Base-by-base conservation (phyloP, 1,140 invertebrate species). In the Xylocopa sonorina region DNA sequence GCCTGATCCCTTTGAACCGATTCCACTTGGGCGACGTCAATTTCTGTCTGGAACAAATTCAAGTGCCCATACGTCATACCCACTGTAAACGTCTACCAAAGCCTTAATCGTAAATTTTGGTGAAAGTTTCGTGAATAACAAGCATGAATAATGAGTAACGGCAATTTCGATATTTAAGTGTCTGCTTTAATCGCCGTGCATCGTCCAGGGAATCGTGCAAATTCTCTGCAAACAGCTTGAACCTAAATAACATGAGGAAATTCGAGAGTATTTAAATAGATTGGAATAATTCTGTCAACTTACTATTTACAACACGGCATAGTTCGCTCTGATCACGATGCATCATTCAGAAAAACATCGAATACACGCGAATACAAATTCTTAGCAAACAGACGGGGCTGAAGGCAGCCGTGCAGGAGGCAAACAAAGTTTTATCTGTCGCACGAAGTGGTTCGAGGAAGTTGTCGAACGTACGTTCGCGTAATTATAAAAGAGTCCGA, bases 21-120 rank as follows among this genome's bases (percentile, higher is more conserved):
- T 99, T 99, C 99, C 99, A 99, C 95, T 99, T 99, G 81, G 99
- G 99, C 82, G 99, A 99, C 69, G 98, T 99, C 90, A 99, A 93
- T 94, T 99, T 99, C 94, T 99, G 98, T 95, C 98, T 98, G 93
- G 87, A 96, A 95, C 90, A 93, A 92, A 93, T 90, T 83, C 81
- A 77, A 83, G 81, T 88, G 79, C 69, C 83, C 85, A 83, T 87
- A 87, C 66, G 80, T 89, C 83, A 88, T 87, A 88, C 80, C 74
- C 24, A 84, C 83, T 87, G 83, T 43, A 57, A 9, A 69, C 3
- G 9, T 38, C 9, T 38, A 38, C 9, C 38, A 9, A 38, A 38
- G 38, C 38, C 9, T 38, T 38, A 4, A 9, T 38, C 38, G 38
- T 38, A 38, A 38, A 38, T 38, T 3, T 38, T 38, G n/a, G n/a